A percentile compares a stretch with the other conserved stretches of the same genome.
These are phyloP conservation scores for Malachius bipustulatus DNA, from an alignment of 2,888 invertebrate genomes.

Conservation along the genomic window DNA sequence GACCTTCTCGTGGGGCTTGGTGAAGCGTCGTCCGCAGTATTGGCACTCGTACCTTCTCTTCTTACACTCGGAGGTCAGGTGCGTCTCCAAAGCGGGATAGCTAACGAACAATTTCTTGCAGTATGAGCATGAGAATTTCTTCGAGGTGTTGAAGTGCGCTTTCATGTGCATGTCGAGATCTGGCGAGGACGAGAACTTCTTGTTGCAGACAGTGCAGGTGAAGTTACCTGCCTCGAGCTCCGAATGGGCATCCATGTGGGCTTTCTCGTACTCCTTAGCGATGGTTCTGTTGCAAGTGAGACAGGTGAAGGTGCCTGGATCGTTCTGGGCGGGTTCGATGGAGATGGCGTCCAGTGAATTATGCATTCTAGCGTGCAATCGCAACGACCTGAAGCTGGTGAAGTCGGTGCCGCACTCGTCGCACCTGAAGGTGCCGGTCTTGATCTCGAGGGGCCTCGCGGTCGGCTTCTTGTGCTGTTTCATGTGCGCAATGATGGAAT, in stretches of 20 bases:
- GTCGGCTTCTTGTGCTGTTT: constrained; percentile 41
- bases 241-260: constrained; percentile 58
- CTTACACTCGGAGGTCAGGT: constrained; percentile 28
- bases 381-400: constrained; percentile 51
- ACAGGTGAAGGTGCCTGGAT: constrained; percentile 30
- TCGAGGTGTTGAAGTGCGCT: constrained; percentile 46
- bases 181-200: constrained; percentile 52
- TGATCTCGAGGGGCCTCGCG: constrained; percentile 22
- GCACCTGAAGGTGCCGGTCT: constrained; percentile 41
- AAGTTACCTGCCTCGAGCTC: constrained; percentile 40
- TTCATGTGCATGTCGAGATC: constrained; percentile 63
- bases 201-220: constrained; percentile 58
- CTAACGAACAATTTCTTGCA: constrained; percentile 34
- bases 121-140: constrained; percentile 36
- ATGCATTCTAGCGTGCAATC: constrained; percentile 64
- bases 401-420: constrained; percentile 50
- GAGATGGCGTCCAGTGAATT: constrained; percentile 49
- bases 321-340: constrained; percentile 37
- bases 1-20: constrained; percentile 68
- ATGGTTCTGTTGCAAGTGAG: constrained; percentile 42
- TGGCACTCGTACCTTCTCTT: constrained; percentile 53
- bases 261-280: constrained; percentile 40
- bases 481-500: constrained; percentile 46
- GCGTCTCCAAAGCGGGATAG: constrained; percentile 29
- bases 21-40: constrained; percentile 59